These are phyloP conservation scores for Parotia lawesii DNA, from an alignment of 2,113 vertebrate species.

Conservation along the genomic window DNA sequence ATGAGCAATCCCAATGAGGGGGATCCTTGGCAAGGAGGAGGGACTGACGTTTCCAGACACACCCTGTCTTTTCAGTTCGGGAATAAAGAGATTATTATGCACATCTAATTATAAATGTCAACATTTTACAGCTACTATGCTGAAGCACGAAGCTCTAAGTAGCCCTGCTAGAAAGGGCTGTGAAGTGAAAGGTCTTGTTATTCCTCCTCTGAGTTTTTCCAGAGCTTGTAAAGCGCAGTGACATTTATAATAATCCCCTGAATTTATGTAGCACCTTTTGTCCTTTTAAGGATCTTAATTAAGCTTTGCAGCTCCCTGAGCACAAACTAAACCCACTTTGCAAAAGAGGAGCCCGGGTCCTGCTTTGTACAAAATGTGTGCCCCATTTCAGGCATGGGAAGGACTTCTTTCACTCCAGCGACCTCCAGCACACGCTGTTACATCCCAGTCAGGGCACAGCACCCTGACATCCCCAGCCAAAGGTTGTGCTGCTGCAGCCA, in stretches of 20 bases:
- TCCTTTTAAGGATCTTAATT: slow-evolving; percentile 65
- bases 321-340: not conserved
- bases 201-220: slow-evolving; percentile 51
- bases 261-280: slow-evolving; percentile 57
- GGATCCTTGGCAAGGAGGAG: not conserved
- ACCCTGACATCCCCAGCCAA: not conserved
- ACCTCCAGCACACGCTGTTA: fast-evolving
- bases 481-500: not conserved
- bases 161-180: slow-evolving; percentile 14
- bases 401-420: not conserved
- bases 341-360: not conserved
- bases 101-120: slow-evolving; percentile 62
- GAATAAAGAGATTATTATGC: slow-evolving; percentile 60
- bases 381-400: not conserved
- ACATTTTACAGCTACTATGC: not conserved
- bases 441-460: fast-evolving
- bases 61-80: not conserved
- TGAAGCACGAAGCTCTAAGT: slow-evolving; percentile 1
- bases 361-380: not conserved
- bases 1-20: not conserved
- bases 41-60: not conserved
- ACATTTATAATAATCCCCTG: slow-evolving; percentile 61
- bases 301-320: slow-evolving; percentile 27
- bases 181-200: slow-evolving; percentile 54
- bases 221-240: slow-evolving; percentile 48